Evolutionary conservation across 64 coral and sea anemone species (phyloP).

Genomic region (Stichodactyla mertensii): DNA sequence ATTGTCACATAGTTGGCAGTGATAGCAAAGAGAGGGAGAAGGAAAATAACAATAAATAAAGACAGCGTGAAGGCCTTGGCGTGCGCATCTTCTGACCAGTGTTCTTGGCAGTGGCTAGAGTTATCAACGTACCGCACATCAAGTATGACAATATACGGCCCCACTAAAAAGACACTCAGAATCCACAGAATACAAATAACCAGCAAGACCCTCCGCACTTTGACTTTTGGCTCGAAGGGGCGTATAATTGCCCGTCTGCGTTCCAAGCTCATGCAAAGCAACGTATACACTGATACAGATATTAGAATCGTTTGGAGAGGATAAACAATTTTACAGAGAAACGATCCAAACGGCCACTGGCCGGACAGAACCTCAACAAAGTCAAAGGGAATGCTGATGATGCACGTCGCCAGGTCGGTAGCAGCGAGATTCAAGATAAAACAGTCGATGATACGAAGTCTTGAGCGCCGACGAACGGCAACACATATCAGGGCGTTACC

Average conservation of each 20-base stretch:
- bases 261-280: constrained; percentile 83
- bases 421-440: constrained; percentile 79
- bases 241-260: constrained; percentile 70
- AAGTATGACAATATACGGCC: constrained; percentile 60
- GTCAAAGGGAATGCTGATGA: constrained; percentile 84
- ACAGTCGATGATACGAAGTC: constrained; percentile 67
- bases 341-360: constrained; percentile 68
- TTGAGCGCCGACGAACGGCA: constrained; percentile 63
- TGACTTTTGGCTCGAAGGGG: constrained; percentile 72
- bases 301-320: constrained; percentile 77
- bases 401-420: constrained; percentile 69
- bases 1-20: constrained; percentile 78
- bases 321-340: constrained; percentile 82
- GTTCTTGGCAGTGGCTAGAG: constrained; percentile 21
- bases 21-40: constrained; percentile 71
- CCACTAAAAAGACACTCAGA: constrained; percentile 41
- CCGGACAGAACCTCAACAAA: constrained; percentile 63
- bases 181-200: constrained; percentile 54
- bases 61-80: constrained; percentile 56
- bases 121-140: not conserved
- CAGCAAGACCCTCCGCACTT: constrained; percentile 32
- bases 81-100: constrained; percentile 33
- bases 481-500: constrained; percentile 78
- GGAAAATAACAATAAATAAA: constrained; percentile 64
- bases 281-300: constrained; percentile 76